Base-by-base conservation (phyloP, 2,888 invertebrate species). In the Invenusta paracnida region DNA sequence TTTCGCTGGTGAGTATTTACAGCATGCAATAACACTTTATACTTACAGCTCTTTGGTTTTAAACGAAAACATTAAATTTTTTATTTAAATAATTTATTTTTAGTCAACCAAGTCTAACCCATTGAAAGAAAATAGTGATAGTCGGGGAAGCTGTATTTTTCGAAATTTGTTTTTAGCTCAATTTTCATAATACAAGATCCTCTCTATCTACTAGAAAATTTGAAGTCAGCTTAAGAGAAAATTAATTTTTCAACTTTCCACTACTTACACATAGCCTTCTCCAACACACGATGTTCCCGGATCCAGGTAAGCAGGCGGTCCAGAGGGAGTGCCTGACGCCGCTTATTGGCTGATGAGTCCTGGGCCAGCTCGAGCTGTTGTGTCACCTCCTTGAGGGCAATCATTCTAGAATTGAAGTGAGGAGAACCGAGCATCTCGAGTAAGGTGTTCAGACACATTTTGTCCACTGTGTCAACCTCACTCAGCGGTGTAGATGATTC, bases 331-430 rank as follows among this genome's bases (percentile, higher is more conserved):
- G 48, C 48, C 48, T 48, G 48, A 17, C 48, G 48, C 17, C 48
- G 48, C 17, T 48, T 48, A 48, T 48, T 48, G 5, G 48, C 48
- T 17, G 48, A 48, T 11, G 48, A 48, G 17, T 48, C 48, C 17
- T 48, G 48, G 17, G 48, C 48, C 48, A 48, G 5, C 17, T 48
- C 48, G 5, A 48, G 0, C 66, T 73, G 25, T 25, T 17, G 25
- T 67, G 82, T 86, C 87, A 92, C 92, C 91, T 92, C 92, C 90
- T 92, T 92, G 29, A 93, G 89, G 0, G 92, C 92, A 89, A 92
- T 92, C 92, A 93, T 93, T 88, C 91, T 90, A 25, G 92, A 91
- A 89, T 92, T 92, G 88, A 92, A 93, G 88, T 92, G 92, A 30
- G 92, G 91, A 5, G 91, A 92, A 88, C 92, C 92, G 81, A 93